Percentiles rank a stretch among this genome's conserved stretches.
phyloP scores from a whole-genome alignment of 2,113 vertebrate species.

The Mungos mungo region DNA sequence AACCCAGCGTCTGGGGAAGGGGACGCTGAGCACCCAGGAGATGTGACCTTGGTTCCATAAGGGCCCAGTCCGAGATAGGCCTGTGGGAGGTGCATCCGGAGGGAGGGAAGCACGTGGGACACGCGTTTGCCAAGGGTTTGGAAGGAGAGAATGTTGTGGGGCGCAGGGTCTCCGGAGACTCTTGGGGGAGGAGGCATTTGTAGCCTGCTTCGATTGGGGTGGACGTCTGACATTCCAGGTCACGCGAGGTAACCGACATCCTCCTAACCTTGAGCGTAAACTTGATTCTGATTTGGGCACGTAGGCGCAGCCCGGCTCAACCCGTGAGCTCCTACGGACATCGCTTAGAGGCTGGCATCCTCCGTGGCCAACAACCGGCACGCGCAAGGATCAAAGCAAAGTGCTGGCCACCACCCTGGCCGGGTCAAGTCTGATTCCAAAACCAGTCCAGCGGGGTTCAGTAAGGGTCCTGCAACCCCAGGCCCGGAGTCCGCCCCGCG shows the following conservation, averaged over 20 bases:
- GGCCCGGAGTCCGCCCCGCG: not conserved
- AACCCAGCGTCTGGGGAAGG: not conserved
- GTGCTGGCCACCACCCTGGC: not conserved
- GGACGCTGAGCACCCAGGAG: no score
- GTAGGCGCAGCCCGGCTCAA: fast-evolving
- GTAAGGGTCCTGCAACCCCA: not conserved
- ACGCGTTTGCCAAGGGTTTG: not conserved
- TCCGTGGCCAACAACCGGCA: fast-evolving
- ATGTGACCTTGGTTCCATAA: not conserved
- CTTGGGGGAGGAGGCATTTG: not conserved
- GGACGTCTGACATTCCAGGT: not conserved
- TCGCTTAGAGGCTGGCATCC: not conserved
- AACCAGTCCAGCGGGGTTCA: not conserved
- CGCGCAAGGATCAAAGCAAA: not conserved
- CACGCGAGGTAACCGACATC: not conserved
- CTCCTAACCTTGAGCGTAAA: not conserved
- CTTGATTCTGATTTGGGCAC: not conserved
- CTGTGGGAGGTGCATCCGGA: fast-evolving
- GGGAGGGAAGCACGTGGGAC: not conserved
- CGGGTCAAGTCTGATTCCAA: not conserved
- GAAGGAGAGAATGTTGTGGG: not conserved
- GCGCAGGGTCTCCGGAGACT: not conserved
- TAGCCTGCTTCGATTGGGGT: not conserved
- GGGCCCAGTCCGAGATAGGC: not conserved
- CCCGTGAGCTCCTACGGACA: not conserved